These are phyloP conservation scores for Eumacrocentrus americanus DNA, from an alignment of 2,888 invertebrate species.

Conservation along the genomic window DNA sequence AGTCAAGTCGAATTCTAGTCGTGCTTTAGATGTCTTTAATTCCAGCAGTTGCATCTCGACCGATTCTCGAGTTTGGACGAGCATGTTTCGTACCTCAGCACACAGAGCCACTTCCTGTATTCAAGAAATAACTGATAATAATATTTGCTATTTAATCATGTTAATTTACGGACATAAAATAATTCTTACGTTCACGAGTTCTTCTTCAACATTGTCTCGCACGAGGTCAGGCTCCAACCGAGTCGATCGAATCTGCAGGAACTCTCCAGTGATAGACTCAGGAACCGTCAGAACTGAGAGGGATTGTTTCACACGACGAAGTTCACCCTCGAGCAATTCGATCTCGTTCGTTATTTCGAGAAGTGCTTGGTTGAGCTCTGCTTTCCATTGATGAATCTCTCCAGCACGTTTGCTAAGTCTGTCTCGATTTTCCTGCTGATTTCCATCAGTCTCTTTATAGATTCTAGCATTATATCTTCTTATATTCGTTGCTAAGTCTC, in stretches of 20 bases:
- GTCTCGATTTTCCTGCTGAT: constrained; percentile 72
- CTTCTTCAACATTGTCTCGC: constrained; percentile 77
- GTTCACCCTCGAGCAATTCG: constrained; percentile 70
- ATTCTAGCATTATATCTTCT: constrained; percentile 71
- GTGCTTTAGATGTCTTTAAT: constrained; percentile 80
- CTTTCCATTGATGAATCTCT: constrained; percentile 77
- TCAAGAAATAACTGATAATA: constrained; percentile 5
- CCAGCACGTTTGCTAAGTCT: constrained; percentile 70
- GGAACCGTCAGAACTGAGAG: constrained; percentile 72
- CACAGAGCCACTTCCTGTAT: constrained; percentile 71
- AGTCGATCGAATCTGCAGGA: constrained; percentile 73
- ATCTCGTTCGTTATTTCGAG: constrained; percentile 75
- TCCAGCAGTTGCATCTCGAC: constrained; percentile 75
- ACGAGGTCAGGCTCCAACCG: constrained; percentile 77
- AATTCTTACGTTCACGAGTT: constrained; percentile 68
- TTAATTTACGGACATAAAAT: not conserved
- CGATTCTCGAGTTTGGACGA: constrained; percentile 69
- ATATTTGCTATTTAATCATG: not conserved
- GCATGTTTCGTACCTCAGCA: constrained; percentile 70
- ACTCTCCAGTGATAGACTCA: constrained; percentile 78
- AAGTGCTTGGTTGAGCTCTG: constrained; percentile 74
- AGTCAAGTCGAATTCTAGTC: constrained; percentile 90
- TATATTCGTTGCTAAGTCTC: constrained; percentile 63
- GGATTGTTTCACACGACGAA: constrained; percentile 73
- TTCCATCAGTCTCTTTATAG: constrained; percentile 71